These are phyloP conservation scores for Ramphastos sulfuratus DNA, from an alignment of 2,113 vertebrate genomes.

Conservation along the genomic window DNA sequence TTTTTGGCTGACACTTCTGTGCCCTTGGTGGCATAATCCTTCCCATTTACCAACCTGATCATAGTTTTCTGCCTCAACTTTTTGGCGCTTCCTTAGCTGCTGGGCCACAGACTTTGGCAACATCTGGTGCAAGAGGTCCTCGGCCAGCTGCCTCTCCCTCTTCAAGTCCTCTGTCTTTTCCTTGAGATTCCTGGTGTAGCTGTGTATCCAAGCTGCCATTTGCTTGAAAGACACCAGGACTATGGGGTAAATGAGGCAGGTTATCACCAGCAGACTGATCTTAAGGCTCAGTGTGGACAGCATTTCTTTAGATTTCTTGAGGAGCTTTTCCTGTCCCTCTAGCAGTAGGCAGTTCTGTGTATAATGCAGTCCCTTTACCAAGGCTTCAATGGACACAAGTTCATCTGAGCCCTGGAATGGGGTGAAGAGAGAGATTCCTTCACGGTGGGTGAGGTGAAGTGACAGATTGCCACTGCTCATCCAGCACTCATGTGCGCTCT, in stretches of 20 bases:
- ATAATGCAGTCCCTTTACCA: background rate
- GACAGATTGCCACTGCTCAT: conserved; percentile 66
- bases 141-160: conserved; percentile 79
- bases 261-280: conserved; percentile 75
- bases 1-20: background rate
- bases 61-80: conserved; percentile 89
- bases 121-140: conserved; percentile 92
- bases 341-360: conserved; percentile 73
- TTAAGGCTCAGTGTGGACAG: conserved; percentile 78
- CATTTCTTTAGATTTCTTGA: conserved; percentile 70
- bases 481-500: conserved; percentile 77
- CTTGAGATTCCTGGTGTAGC: conserved; percentile 78
- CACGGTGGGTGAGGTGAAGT: conserved; percentile 27
- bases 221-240: conserved; percentile 87
- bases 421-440: conserved; percentile 1
- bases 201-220: conserved; percentile 88
- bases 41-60: conserved; percentile 75
- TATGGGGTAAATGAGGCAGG: conserved; percentile 85
- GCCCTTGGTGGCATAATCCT: background rate
- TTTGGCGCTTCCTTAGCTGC: conserved; percentile 81
- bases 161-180: conserved; percentile 82
- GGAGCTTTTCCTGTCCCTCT: conserved; percentile 64
- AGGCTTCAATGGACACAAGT: background rate
- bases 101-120: conserved; percentile 88
- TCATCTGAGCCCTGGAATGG: background rate